Conservation (phyloP, 2,113 vertebrate species). For the Trachemys scripta region DNA sequence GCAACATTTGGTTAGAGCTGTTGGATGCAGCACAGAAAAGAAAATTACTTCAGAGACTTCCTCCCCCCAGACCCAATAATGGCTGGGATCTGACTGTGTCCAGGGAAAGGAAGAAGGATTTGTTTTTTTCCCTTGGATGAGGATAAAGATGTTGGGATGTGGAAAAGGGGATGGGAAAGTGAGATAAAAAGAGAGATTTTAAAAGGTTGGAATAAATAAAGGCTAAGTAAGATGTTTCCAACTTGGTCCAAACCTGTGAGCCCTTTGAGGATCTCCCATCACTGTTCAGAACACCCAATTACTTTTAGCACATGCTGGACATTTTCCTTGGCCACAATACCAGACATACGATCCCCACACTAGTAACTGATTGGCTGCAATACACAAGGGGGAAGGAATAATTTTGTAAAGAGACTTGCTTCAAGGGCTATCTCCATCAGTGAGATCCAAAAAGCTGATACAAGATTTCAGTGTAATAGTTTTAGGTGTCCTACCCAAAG, state of each 20-base stretch:
- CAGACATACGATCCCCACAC: not conserved
- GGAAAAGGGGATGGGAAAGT: not conserved
- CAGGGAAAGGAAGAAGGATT: not conserved
- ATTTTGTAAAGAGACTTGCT: not conserved
- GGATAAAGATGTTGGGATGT: not conserved
- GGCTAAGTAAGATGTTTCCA: not conserved
- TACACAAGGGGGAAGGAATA: not conserved
- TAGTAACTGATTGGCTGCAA: not conserved
- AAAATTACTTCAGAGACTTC: not conserved
- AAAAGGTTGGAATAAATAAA: not conserved
- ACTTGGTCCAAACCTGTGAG: not conserved
- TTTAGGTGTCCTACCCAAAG: not conserved
- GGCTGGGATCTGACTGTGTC: not conserved
- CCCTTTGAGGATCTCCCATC: not conserved
- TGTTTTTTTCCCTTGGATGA: slow-evolving; percentile 1
- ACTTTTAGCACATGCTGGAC: not conserved
- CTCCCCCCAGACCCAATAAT: not conserved
- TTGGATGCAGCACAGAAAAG: not conserved
- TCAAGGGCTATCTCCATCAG: not conserved
- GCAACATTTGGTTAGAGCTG: not conserved
- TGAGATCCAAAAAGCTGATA: not conserved
- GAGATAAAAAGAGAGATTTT: not conserved
- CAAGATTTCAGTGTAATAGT: not conserved
- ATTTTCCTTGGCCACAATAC: not conserved
- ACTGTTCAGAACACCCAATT: not conserved